Base-by-base conservation (phyloP, 2,113 vertebrate species). In the Indicator maculatus region DNA sequence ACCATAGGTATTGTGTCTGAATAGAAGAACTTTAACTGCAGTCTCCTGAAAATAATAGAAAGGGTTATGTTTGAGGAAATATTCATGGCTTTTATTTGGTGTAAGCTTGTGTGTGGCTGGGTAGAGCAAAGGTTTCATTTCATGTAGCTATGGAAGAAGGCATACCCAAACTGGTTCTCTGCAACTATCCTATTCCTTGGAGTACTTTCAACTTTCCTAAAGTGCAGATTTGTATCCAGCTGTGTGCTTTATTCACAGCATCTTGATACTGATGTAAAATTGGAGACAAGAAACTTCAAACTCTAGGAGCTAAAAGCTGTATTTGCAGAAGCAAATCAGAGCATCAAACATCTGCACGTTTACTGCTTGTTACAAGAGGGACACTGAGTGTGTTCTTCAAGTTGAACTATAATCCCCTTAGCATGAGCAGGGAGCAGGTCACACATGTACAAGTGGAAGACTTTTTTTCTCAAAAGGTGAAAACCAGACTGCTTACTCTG, bases 361-460 rank as follows among this genome's bases (percentile, higher is more conserved):
- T 87, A 87, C 64, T 52, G 56, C 23, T 93, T 72, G 13, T 74
- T 77, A 8, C 7, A 23, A 74, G 81, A 87, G 79, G 74, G 66
- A 83, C 78, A 38, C 47, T 1, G 63, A 36, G 44, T 44, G 64
- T 39, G 5, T 83, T 91, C 44, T 79, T 69, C 33, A 91, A 81
- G 75, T 86, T 89, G 64, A 89, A 58, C 41, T 91, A 27, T 79
- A 88, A 94, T 85, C 89, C 78, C 78, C 45, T 77, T 82, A 74
- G 78, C 69, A 33, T 24, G 56, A 86, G 36, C 44, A 58, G 64
- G 72, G 87, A 60, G 84, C 61, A 89, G 82, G 85, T 89, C 64
- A 73, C 64, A 69, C 31, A 16, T 56, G 24, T 33, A 53, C 24
- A 74, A 90, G 83, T 66, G 16, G n/a, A 80, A 74, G 72, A 44